Conservation (phyloP, 2,113 vertebrate genomes). For the Alethe diademata region DNA sequence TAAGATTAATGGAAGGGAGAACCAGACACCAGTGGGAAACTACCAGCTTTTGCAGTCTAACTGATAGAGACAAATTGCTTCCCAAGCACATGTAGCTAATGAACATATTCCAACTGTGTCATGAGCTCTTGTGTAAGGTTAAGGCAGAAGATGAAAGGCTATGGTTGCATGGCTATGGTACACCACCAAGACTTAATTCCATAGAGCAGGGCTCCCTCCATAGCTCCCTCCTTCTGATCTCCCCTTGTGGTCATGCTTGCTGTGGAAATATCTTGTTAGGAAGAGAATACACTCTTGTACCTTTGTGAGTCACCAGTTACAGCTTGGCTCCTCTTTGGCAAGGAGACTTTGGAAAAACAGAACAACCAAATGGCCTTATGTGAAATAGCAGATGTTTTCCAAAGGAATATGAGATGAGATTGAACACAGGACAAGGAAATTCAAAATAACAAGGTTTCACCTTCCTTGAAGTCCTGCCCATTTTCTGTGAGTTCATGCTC, state of each 20-base stretch:
- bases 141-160: background rate
- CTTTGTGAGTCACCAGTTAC: background rate
- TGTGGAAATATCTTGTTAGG: background rate
- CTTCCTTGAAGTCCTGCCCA: background rate
- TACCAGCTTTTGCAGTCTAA: background rate
- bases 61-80: background rate
- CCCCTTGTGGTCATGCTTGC: background rate
- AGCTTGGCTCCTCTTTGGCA: background rate
- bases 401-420: background rate
- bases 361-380: background rate
- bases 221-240: background rate
- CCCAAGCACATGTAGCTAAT: background rate
- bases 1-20: background rate
- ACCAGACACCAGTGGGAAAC: background rate
- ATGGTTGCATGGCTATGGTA: background rate
- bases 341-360: background rate
- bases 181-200: background rate
- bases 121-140: background rate
- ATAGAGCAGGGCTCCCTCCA: background rate
- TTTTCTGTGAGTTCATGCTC: background rate
- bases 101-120: background rate
- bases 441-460: background rate
- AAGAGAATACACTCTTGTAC: background rate
- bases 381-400: background rate
- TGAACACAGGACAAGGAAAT: background rate